Conservation (phyloP, 2,113 vertebrate genomes). For the Sterrhoptilus dennistouni region DNA sequence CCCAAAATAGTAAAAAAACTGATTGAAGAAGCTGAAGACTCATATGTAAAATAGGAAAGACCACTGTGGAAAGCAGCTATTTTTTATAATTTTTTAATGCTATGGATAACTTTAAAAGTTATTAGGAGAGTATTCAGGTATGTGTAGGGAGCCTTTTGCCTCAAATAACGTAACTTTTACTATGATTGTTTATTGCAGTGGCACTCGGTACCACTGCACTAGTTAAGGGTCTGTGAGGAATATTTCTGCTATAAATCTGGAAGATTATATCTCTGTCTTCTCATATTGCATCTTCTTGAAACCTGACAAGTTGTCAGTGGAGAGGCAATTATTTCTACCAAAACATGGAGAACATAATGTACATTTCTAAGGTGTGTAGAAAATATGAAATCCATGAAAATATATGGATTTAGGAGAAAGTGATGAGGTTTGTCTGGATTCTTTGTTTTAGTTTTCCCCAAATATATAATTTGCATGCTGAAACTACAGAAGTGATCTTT, state of each 20-base stretch:
- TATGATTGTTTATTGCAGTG: neutral
- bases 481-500: neutral
- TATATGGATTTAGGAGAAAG: neutral
- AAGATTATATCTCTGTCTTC: neutral
- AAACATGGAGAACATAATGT: neutral
- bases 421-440: neutral
- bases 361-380: neutral
- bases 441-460: neutral
- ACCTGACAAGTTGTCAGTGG: conserved; percentile 38
- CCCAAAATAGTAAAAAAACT: neutral
- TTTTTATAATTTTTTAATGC: neutral
- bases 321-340: conserved; percentile 51
- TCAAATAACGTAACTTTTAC: neutral
- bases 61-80: neutral
- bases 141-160: neutral
- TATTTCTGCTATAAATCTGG: neutral
- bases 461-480: neutral
- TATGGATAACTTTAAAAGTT: neutral
- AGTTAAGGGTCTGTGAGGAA: neutral
- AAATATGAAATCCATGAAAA: neutral
- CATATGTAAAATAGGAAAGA: neutral
- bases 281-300: neutral
- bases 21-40: neutral
- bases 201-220: neutral
- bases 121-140: neutral